Base-by-base conservation (phyloP, 2,113 vertebrate species). In the Rhombomys opimus region DNA sequence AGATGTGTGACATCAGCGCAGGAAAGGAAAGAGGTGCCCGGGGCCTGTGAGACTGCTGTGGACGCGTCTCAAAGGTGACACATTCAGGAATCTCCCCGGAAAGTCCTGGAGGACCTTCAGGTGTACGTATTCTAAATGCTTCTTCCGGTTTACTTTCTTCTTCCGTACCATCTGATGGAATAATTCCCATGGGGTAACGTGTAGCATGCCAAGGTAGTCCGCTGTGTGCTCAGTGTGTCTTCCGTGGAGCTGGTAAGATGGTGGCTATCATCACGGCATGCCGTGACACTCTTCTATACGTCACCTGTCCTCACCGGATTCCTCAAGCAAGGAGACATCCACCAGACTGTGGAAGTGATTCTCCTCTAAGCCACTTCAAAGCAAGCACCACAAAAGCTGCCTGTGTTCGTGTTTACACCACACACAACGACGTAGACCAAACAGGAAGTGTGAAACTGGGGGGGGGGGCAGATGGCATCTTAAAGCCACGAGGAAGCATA, bases 381-480 rank as follows among this genome's bases (percentile, higher is more conserved):
- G 38, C n/a, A 17, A 81, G 63, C 38, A 63, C 63, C 25, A 11
- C 2, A 22, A 82, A 76, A 93, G 65, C 50, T 92, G 63, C 92
- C 89, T 27, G 70, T 92, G 50, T 76, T 63, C 68, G 12, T 95
- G 84, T 91, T 95, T 96, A 89, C 7, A 67, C 84, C 81, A 78
- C 78, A 76, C 14, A 30, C n/a, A 94, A 96, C 92, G 93, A 94
- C 63, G 35, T 57, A 96, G 90, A 87, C 81, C 93, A 98, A 95
- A 96, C 95, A 93, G 6, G 12, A 92, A 61, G 89, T 92, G 68
- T 90, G 86, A 89, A 82, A 57, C 13, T 59, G 67, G 50, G 46
- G 32, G 38, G 41, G 17, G 27, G 17, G 32, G 32, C 93, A 87
- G 90, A 87, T 85, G 92, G 92, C 41, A 54, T 88, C 57, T 59